A percentile compares a stretch with the other conserved stretches of the same genome.
These are phyloP conservation scores for Corvus cornix DNA, from an alignment of 2,113 vertebrate genomes.

Conservation along the genomic window DNA sequence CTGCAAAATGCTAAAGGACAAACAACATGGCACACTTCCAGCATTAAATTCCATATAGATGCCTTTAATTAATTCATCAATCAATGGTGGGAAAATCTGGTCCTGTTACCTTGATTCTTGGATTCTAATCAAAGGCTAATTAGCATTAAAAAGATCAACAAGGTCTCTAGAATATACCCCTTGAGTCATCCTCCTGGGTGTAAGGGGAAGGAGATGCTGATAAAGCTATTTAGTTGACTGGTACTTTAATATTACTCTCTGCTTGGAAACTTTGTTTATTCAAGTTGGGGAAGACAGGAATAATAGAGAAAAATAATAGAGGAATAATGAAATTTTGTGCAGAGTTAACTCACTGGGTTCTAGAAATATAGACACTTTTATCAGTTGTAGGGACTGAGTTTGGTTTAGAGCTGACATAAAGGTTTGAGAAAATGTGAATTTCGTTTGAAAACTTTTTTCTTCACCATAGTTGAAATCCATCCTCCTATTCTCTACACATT, in stretches of 20 bases:
- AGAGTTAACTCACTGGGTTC: neutral
- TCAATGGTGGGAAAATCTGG: slow-evolving; percentile 54
- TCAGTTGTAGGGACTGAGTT: neutral
- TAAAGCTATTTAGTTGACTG: neutral
- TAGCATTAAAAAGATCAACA: slow-evolving; percentile 71
- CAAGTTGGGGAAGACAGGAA: neutral
- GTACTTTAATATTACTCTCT: neutral
- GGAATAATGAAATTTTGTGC: neutral
- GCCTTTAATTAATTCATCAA: slow-evolving; percentile 72
- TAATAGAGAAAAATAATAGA: neutral
- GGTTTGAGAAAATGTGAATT: neutral
- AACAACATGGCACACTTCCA: slow-evolving; percentile 52
- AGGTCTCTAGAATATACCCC: slow-evolving; percentile 34
- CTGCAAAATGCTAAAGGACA: slow-evolving; percentile 33
- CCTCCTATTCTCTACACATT: neutral
- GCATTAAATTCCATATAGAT: slow-evolving; percentile 37
- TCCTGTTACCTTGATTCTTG: slow-evolving; percentile 65
- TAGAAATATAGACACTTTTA: neutral
- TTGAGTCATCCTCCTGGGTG: slow-evolving; percentile 23
- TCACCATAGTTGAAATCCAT: neutral
- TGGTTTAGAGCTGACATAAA: neutral
- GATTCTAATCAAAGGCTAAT: slow-evolving; percentile 69
- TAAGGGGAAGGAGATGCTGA: neutral
- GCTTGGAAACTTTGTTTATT: neutral
- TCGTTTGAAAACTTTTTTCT: neutral